Percentiles rank a stretch among this genome's conserved stretches.
phyloP scores from a whole-genome alignment of 2,888 invertebrate species.

The Lepidocyrtinus sp. region DNA sequence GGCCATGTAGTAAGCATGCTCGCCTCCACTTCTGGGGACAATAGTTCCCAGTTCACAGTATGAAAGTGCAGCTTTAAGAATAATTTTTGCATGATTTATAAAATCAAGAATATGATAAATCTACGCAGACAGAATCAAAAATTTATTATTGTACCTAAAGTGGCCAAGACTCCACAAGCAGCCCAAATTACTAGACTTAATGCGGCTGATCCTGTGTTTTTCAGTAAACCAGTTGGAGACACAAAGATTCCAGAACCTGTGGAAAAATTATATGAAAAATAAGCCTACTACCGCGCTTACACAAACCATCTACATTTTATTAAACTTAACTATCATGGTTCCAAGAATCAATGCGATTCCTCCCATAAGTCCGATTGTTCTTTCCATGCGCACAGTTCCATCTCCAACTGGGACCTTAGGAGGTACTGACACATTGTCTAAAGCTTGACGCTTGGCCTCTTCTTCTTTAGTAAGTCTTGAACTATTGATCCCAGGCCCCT shows the following conservation, averaged over 20 bases:
- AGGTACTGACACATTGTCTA: conserved; percentile 28
- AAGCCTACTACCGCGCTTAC: conserved; percentile 10
- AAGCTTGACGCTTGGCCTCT: conserved; percentile 2
- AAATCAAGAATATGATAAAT: too few species aligned
- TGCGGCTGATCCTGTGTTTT: conserved; percentile 93
- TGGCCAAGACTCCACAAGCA: conserved; percentile 91
- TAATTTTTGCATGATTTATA: too few species aligned
- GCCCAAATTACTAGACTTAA: conserved; percentile 96
- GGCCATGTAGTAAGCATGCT: conserved; percentile 94
- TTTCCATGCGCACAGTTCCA: conserved; percentile 76
- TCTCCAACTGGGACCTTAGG: conserved; percentile 18
- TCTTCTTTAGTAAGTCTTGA: not conserved
- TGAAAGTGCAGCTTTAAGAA: conserved; percentile 93
- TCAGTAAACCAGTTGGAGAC: conserved; percentile 94
- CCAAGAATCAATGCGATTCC: conserved; percentile 99
- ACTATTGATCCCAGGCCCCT: conserved; percentile 25
- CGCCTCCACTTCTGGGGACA: conserved; percentile 93
- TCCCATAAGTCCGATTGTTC: conserved; percentile 99
- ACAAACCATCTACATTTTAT: not conserved
- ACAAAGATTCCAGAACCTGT: conserved; percentile 98
- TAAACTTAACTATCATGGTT: conserved; percentile 93
- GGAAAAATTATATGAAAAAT: conserved; percentile 70
- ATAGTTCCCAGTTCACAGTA: conserved; percentile 96
- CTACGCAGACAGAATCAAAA: not conserved
- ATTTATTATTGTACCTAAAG: conserved; percentile 82